Conservation (phyloP, 2,113 vertebrate species). For the Panthera uncia region DNA sequence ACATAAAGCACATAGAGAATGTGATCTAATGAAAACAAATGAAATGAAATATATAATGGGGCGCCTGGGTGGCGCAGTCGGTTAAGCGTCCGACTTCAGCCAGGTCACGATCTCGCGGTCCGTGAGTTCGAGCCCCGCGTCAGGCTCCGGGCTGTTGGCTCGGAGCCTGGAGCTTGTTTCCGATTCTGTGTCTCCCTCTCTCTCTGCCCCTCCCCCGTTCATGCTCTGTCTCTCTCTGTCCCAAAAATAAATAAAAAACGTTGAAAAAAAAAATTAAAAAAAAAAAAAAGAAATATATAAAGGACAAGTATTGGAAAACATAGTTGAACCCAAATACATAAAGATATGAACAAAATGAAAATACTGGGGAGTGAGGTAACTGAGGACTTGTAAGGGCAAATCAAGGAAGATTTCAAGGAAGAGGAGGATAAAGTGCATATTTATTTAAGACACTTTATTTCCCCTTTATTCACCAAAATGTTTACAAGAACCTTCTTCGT, state of each 20-base stretch:
- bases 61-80: no score
- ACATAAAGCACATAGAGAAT: background rate
- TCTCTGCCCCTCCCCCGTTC: no score
- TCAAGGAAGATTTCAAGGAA: background rate
- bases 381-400: background rate
- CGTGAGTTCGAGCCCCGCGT: no score
- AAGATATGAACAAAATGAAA: background rate
- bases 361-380: background rate
- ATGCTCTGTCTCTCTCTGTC: no score
- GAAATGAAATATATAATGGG: background rate
- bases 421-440: background rate
- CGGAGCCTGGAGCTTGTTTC: no score
- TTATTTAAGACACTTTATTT: background rate
- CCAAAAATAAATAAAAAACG: no score
- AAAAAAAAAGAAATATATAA: background rate
- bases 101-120: no score
- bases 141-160: no score
- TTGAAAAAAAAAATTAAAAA: no score
- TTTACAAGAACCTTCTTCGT: background rate
- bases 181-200: no score
- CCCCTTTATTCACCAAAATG: background rate
- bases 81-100: no score
- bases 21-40: constrained; percentile 9
- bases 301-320: background rate
- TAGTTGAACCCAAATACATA: background rate